These are phyloP conservation scores for Apotomis betuletana DNA, from an alignment of 2,888 invertebrate genomes.

Conservation along the genomic window DNA sequence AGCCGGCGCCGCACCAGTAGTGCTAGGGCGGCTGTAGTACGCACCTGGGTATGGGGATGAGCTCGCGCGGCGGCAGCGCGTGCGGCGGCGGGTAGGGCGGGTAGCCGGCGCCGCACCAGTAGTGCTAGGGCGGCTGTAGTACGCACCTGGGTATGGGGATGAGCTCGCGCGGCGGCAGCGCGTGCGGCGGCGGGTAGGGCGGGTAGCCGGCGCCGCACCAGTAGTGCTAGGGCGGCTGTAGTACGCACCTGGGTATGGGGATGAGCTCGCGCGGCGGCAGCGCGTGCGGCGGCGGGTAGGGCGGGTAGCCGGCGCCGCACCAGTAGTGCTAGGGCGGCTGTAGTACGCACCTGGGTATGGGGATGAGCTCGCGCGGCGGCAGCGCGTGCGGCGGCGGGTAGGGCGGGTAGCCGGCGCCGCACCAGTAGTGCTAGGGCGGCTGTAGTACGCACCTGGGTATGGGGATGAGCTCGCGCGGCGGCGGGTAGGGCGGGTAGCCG, in stretches of 20 bases:
- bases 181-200: constrained; percentile 57
- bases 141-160: constrained; percentile 87
- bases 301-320: constrained; percentile 55
- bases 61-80: constrained; percentile 65
- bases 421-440: no score
- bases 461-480: constrained; percentile 82
- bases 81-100: constrained; percentile 59
- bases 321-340: no score
- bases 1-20: constrained; percentile 48
- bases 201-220: constrained; percentile 54
- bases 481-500: constrained; percentile 56
- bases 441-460: constrained; percentile 83
- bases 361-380: constrained; percentile 80
- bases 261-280: constrained; percentile 77
- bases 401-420: constrained; percentile 55
- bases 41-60: constrained; percentile 88
- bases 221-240: neutral
- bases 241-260: constrained; percentile 85
- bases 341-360: constrained; percentile 84
- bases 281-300: constrained; percentile 58
- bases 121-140: neutral
- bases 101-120: constrained; percentile 51
- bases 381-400: constrained; percentile 59
- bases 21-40: neutral
- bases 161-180: constrained; percentile 68